phyloP scores from a whole-genome alignment of 2,888 invertebrate species.

The Chaitophorus viminalis region DNA sequence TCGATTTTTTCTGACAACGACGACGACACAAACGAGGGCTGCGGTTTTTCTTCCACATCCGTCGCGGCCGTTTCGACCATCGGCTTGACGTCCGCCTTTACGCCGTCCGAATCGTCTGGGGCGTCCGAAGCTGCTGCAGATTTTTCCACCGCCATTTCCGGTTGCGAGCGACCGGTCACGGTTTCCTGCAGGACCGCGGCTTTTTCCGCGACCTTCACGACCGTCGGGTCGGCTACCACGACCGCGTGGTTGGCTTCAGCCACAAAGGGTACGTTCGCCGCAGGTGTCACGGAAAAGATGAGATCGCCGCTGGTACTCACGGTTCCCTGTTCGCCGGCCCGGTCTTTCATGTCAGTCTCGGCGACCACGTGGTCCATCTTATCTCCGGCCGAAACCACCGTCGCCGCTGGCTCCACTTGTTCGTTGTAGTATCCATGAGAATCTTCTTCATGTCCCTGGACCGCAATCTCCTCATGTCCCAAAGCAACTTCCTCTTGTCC shows the following conservation, averaged over 20 bases:
- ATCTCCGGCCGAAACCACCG: not conserved
- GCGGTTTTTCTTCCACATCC: not conserved
- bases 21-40: not conserved
- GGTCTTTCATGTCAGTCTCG: not conserved
- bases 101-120: not conserved
- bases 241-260: not conserved
- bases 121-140: not conserved
- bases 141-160: not conserved
- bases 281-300: slow-evolving; percentile 12
- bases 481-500: too few relatives aligned
- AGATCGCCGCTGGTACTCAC: not conserved
- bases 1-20: not conserved
- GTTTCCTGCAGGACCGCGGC: not conserved
- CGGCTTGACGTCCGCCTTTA: not conserved
- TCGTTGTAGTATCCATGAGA: too few relatives aligned
- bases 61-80: not conserved
- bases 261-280: not conserved
- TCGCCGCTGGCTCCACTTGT: too few relatives aligned
- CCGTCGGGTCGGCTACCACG: not conserved
- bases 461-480: too few relatives aligned
- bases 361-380: not conserved
- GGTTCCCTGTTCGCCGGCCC: not conserved
- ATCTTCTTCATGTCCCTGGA: too few relatives aligned
- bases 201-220: not conserved
- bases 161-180: not conserved